A percentile compares a stretch with the other conserved stretches of the same genome.
Conservation (phyloP, 2,797 vertebrate species). For the Botia almorhae region DNA sequence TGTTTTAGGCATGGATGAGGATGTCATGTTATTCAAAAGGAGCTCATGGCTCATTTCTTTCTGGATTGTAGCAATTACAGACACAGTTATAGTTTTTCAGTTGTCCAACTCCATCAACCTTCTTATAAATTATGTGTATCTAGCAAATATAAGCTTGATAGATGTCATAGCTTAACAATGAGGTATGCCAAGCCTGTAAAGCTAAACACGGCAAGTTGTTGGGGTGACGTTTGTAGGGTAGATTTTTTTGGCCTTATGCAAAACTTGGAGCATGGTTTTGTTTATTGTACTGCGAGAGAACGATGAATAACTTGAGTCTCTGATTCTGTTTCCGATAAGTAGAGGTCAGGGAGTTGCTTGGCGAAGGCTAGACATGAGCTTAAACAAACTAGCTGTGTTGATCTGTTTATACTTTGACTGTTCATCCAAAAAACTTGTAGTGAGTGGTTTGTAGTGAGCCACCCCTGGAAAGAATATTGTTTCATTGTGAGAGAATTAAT, state of each 20-base stretch:
- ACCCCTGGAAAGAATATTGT: conserved; percentile 13
- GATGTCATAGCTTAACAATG: conserved; percentile 1
- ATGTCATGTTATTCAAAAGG: background rate
- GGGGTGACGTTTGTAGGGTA: conserved; percentile 36
- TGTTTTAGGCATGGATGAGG: background rate
- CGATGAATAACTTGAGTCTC: conserved; percentile 59
- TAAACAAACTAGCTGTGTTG: conserved; percentile 34
- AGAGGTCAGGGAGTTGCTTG: conserved; percentile 46
- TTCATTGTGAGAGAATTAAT: conserved; percentile 21
- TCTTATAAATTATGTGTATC: background rate
- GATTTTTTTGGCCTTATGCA: conserved; percentile 36
- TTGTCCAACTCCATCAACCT: background rate
- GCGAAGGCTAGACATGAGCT: conserved; percentile 42
- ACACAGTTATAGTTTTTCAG: background rate
- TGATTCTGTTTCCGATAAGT: conserved; percentile 51
- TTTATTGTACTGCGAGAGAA: conserved; percentile 59
- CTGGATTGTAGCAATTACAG: background rate
- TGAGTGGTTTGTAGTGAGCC: conserved; percentile 5
- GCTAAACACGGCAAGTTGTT: conserved; percentile 22
- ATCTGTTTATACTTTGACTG: conserved; percentile 20
- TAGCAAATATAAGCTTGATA: conserved; percentile 12
- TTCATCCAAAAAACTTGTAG: conserved; percentile 26
- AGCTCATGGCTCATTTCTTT: conserved; percentile 1
- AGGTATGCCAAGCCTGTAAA: conserved; percentile 1
- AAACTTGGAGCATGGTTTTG: conserved; percentile 53